phyloP scores from a whole-genome alignment of 1,140 invertebrate genomes.

The Caerostris darwini region DNA sequence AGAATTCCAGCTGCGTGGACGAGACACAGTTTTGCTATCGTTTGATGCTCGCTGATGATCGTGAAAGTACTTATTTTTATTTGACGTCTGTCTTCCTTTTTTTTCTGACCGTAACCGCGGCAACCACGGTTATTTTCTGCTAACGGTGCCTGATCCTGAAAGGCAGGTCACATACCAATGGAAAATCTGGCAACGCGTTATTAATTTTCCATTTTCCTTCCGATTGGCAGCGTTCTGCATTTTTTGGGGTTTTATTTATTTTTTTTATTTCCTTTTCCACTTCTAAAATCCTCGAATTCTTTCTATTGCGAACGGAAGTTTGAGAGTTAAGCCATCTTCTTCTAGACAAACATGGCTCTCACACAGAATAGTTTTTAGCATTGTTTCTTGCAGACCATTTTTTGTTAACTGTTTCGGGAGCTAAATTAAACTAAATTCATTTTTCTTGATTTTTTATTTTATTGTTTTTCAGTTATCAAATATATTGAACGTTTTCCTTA shows the following conservation, averaged over 20 bases:
- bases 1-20: background rate
- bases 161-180: constrained; percentile 9
- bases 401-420: background rate
- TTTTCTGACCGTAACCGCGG: constrained; percentile 33
- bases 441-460: background rate
- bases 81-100: constrained; percentile 9
- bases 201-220: constrained; percentile 36
- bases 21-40: background rate
- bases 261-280: background rate
- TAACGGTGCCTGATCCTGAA: constrained; percentile 30
- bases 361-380: too few species aligned
- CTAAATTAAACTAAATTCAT: background rate
- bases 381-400: background rate
- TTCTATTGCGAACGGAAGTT: background rate
- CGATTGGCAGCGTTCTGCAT: constrained; percentile 39
- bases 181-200: constrained; percentile 37
- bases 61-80: constrained; percentile 21
- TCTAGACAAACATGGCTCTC: too few species aligned
- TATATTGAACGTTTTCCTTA: too few species aligned
- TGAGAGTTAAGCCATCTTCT: background rate
- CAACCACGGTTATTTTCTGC: constrained; percentile 42
- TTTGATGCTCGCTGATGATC: constrained; percentile 6
- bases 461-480: background rate
- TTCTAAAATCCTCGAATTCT: background rate
- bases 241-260: background rate